phyloP scores from a whole-genome alignment of 92 coral and sea anemone genomes.

The Porites rus region DNA sequence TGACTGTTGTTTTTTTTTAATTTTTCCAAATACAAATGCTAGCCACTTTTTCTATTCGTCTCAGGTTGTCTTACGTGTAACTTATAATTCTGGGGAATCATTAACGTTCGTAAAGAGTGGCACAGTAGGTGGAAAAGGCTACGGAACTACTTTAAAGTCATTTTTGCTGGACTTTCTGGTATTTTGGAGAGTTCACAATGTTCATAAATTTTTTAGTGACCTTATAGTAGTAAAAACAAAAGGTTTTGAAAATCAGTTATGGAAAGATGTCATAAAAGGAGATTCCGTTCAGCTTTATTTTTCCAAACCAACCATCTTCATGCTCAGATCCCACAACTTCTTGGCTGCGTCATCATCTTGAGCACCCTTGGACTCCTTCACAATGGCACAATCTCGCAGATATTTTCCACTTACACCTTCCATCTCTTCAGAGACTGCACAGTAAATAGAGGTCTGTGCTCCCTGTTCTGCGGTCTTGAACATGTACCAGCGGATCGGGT shows the following conservation, averaged over 20 bases:
- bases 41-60: no score
- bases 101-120: no score
- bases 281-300: background rate
- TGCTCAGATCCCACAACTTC: constrained; percentile 11
- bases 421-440: constrained; percentile 88
- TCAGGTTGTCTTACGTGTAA: no score
- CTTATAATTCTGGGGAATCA: no score
- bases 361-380: constrained; percentile 51
- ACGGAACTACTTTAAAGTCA: no score
- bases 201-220: background rate
- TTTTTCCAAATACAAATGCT: no score
- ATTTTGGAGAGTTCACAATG: no score
- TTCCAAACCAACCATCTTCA: background rate
- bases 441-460: constrained; percentile 81
- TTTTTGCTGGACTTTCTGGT: no score
- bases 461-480: constrained; percentile 76
- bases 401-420: constrained; percentile 87
- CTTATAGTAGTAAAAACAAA: background rate
- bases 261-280: no score
- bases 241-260: no score
- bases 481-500: constrained; percentile 63
- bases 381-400: constrained; percentile 74
- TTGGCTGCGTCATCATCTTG: constrained; percentile 69
- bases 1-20: no score
- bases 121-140: no score